Evolutionary conservation across 2,113 vertebrate genomes (phyloP).

Genomic region (Cisticola juncidis): DNA sequence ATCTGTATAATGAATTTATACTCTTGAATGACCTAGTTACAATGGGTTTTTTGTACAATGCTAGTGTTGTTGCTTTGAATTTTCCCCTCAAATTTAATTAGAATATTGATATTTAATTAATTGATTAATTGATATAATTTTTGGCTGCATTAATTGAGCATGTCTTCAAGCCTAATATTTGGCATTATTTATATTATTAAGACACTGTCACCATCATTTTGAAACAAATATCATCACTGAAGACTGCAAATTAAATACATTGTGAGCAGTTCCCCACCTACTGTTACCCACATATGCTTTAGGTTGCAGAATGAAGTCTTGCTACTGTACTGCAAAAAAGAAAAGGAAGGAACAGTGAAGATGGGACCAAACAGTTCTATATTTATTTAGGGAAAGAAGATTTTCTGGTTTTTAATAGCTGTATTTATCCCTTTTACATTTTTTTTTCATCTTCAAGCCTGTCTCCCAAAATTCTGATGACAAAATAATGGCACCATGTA

Average conservation of each 20-base stretch:
- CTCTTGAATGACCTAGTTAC: conserved; percentile 26
- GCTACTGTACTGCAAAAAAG: background rate
- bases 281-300: background rate
- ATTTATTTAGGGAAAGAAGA: background rate
- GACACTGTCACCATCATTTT: background rate
- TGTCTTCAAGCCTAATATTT: background rate
- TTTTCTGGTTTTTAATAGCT: background rate
- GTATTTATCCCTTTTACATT: background rate
- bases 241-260: background rate
- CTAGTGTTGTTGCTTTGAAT: background rate
- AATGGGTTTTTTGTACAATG: background rate
- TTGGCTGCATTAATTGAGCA: background rate
- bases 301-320: background rate
- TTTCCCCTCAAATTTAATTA: conserved; percentile 43
- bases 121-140: background rate
- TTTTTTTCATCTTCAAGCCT: background rate
- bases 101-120: background rate
- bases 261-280: background rate
- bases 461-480: background rate
- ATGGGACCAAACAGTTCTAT: background rate
- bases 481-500: background rate
- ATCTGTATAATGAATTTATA: conserved; percentile 30
- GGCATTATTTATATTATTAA: background rate
- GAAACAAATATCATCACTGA: background rate
- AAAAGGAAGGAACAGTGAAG: background rate